Conservation (phyloP, 2,888 invertebrate genomes). For the Leucoma salicis region DNA sequence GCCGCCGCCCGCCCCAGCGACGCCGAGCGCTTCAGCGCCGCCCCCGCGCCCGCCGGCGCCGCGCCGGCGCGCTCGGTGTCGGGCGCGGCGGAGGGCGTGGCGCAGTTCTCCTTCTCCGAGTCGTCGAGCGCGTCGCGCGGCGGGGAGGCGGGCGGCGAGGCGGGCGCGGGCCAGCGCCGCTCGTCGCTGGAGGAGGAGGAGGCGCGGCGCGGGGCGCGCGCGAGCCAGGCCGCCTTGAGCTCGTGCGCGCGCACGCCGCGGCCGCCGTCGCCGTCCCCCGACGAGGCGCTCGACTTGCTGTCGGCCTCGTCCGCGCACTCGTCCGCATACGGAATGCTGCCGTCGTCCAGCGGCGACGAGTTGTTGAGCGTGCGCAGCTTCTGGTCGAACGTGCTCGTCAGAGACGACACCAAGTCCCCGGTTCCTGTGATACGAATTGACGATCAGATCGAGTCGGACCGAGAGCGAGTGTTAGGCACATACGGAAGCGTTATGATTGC, state of each 20-base stretch:
- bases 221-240: slow-evolving; percentile 73
- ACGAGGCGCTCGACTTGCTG: slow-evolving; percentile 57
- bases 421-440: slow-evolving; percentile 84
- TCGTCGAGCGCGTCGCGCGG: slow-evolving; percentile 54
- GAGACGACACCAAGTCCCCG: slow-evolving; percentile 90
- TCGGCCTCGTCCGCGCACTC: slow-evolving; percentile 84
- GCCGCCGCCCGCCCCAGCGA: slow-evolving; percentile 80
- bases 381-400: slow-evolving; percentile 92
- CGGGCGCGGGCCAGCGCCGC: slow-evolving; percentile 38
- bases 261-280: slow-evolving; percentile 42
- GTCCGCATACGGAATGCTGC: slow-evolving; percentile 88
- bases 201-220: slow-evolving; percentile 65
- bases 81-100: slow-evolving; percentile 22
- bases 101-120: slow-evolving; percentile 71
- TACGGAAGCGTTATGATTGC: slow-evolving; percentile 61
- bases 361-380: slow-evolving; percentile 89
- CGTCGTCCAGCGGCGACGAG: slow-evolving; percentile 84
- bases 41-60: slow-evolving; percentile 27
- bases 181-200: slow-evolving; percentile 62
- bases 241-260: slow-evolving; percentile 51
- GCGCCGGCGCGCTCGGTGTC: slow-evolving; percentile 48
- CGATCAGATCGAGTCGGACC: slow-evolving; percentile 24
- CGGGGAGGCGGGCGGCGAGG: slow-evolving; percentile 13
- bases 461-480: slow-evolving; percentile 26
- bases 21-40: slow-evolving; percentile 80